Percentiles rank a stretch among this genome's conserved stretches.
Evolutionary conservation across 2,888 invertebrate species (phyloP).

Genomic region (Rambutsinella grinnellia): DNA sequence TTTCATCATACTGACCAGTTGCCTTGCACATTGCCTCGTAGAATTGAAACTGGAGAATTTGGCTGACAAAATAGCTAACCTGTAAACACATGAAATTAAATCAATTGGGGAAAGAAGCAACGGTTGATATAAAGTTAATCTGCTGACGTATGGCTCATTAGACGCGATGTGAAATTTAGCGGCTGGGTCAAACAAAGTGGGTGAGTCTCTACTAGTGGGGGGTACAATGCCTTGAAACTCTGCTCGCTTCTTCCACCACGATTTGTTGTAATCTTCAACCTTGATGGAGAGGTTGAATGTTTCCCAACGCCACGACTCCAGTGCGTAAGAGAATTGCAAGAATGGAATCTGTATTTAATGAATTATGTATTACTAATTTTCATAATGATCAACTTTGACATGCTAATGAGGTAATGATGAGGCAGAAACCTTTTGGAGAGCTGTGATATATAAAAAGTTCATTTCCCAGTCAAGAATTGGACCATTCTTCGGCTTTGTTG

Average conservation of each 20-base stretch:
- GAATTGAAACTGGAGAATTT: constrained; percentile 86
- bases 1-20: constrained; percentile 74
- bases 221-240: constrained; percentile 65
- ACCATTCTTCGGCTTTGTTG: constrained; percentile 11
- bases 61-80: constrained; percentile 33
- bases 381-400: neutral
- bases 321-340: constrained; percentile 67
- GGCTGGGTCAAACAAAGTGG: constrained; percentile 69
- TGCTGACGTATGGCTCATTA: constrained; percentile 67
- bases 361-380: neutral
- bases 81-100: neutral
- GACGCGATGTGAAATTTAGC: constrained; percentile 69
- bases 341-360: constrained; percentile 66
- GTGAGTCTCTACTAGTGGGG: constrained; percentile 48
- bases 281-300: constrained; percentile 66
- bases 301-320: constrained; percentile 68
- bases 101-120: neutral
- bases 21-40: constrained; percentile 82
- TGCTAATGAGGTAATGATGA: neutral
- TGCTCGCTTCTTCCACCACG: constrained; percentile 68
- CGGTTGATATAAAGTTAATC: neutral
- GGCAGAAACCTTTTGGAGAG: constrained; percentile 66
- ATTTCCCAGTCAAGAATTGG: constrained; percentile 50
- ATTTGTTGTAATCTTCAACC: constrained; percentile 67
- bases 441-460: constrained; percentile 67